phyloP scores from a whole-genome alignment of 2,888 invertebrate genomes.

The Melinopterus prodromus region DNA sequence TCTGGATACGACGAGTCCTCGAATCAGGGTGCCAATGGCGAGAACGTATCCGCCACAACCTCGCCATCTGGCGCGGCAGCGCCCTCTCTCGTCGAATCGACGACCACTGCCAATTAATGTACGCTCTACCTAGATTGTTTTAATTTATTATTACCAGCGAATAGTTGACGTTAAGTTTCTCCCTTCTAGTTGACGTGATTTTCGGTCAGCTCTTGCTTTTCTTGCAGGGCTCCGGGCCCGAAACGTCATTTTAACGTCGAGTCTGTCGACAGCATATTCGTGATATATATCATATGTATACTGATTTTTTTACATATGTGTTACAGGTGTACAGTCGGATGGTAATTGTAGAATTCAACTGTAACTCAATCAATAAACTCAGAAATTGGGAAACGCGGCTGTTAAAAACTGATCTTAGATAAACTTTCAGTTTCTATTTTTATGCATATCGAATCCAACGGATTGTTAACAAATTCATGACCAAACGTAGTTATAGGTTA shows the following conservation, averaged over 20 bases:
- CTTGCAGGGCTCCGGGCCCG: constrained; percentile 41
- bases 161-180: constrained; percentile 40
- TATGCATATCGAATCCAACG: background rate
- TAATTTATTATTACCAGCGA: constrained; percentile 53
- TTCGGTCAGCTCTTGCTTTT: constrained; percentile 48
- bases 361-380: too few species aligned
- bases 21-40: constrained; percentile 60
- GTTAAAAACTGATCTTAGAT: too few species aligned
- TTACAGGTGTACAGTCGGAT: too few species aligned
- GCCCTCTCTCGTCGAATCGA: constrained; percentile 14
- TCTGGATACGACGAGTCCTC: constrained; percentile 77
- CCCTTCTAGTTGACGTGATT: constrained; percentile 37
- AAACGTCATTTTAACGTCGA: background rate
- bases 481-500: too few species aligned
- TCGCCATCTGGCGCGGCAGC: constrained; percentile 41
- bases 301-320: too few species aligned
- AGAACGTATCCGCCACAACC: constrained; percentile 31
- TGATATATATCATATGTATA: too few species aligned
- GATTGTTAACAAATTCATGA: too few species aligned
- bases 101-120: constrained; percentile 54
- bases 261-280: too few species aligned
- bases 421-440: background rate
- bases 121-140: constrained; percentile 57
- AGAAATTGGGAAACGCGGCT: too few species aligned
- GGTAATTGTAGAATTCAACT: too few species aligned